These are phyloP conservation scores for Xenops minutus DNA, from an alignment of 2,797 vertebrate species.

Conservation along the genomic window DNA sequence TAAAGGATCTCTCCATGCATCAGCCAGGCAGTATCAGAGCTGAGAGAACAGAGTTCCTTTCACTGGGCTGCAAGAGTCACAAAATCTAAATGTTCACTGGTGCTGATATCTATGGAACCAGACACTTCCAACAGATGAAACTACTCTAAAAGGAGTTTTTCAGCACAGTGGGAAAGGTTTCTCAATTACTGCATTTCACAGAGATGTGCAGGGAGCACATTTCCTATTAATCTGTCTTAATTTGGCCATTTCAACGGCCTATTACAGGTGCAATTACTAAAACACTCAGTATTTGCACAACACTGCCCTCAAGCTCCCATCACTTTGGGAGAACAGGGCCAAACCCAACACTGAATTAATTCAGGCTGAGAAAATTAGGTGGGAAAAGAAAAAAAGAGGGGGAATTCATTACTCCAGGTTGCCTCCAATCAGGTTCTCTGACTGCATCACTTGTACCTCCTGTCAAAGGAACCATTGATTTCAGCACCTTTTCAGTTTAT, in stretches of 20 bases:
- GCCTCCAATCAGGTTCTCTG: not conserved
- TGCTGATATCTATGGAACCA: not conserved
- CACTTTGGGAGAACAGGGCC: not conserved
- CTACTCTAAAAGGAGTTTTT: not conserved
- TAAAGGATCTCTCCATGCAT: not conserved
- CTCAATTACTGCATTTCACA: not conserved
- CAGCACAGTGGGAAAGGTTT: not conserved
- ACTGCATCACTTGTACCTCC: not conserved
- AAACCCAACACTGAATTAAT: constrained; percentile 5
- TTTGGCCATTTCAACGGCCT: not conserved
- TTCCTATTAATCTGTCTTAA: not conserved
- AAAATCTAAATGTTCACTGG: not conserved
- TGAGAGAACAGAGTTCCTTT: not conserved
- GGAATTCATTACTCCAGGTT: not conserved
- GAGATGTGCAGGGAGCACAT: not conserved
- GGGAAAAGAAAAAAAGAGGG: not conserved
- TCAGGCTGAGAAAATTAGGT: constrained; percentile 2
- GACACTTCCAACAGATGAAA: not conserved
- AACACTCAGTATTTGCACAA: constrained; percentile 1
- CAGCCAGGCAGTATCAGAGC: not conserved
- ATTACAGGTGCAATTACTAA: not conserved
- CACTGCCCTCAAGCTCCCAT: constrained; percentile 7
- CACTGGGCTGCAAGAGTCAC: not conserved
- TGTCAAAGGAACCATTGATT: not conserved
- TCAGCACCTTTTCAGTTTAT: not conserved